These are phyloP conservation scores for Paedocypris micromegethes DNA, from an alignment of 2,797 vertebrate genomes.

Conservation along the genomic window DNA sequence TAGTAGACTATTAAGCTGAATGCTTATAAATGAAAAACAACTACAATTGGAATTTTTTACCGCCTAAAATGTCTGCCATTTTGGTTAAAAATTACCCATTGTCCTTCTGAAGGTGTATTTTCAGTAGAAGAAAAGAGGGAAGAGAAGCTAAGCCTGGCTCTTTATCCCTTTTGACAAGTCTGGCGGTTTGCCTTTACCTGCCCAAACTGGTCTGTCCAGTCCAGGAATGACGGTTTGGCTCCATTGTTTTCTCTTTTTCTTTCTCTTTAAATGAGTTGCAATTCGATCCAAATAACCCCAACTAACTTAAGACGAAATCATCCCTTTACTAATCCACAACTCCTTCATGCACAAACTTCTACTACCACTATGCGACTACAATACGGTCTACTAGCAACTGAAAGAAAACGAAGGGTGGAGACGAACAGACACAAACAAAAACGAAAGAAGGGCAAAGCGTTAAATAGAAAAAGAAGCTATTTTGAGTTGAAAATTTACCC, in stretches of 20 bases:
- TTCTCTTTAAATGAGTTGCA: constrained; percentile 73
- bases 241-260: constrained; percentile 77
- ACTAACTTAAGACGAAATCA: constrained; percentile 59
- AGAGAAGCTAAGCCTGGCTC: constrained; percentile 56
- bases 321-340: constrained; percentile 31
- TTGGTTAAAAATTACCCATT: constrained; percentile 38
- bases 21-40: not conserved
- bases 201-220: constrained; percentile 94
- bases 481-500: constrained; percentile 65
- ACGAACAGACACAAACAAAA: constrained; percentile 10
- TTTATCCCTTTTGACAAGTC: constrained; percentile 74
- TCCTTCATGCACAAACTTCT: not conserved
- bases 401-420: constrained; percentile 21
- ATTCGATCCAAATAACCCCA: constrained; percentile 74
- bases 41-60: constrained; percentile 4
- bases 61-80: constrained; percentile 37
- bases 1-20: too few species aligned
- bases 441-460: constrained; percentile 30
- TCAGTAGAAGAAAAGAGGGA: constrained; percentile 45
- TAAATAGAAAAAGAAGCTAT: constrained; percentile 39
- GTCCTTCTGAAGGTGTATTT: constrained; percentile 43
- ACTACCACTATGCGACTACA: constrained; percentile 13
- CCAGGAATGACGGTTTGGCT: constrained; percentile 86
- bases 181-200: constrained; percentile 84
- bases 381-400: constrained; percentile 26